Percentiles rank a stretch among this genome's conserved stretches.
phyloP scores from a whole-genome alignment of 2,888 invertebrate species.

The Mythimna lalbum region DNA sequence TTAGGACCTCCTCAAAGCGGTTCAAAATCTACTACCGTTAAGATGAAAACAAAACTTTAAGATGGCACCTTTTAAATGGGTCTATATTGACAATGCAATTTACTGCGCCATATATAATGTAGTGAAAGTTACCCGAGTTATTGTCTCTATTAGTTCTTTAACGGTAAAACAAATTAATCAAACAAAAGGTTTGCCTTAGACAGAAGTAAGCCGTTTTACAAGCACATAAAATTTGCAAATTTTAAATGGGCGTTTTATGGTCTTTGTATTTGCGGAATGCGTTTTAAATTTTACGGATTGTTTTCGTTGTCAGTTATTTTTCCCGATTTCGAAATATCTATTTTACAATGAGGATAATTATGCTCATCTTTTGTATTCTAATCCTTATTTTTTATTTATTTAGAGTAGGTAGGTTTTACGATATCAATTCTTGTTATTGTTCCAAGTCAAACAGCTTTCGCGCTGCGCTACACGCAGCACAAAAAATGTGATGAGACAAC shows the following conservation, averaged over 20 bases:
- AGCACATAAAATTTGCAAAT: conserved; percentile 84
- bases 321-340: conserved; percentile 21
- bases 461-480: not conserved
- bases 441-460: not conserved
- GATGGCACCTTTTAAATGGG: conserved; percentile 74
- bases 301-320: conserved; percentile 19
- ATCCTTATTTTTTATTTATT: conserved; percentile 21
- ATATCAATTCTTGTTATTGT: not conserved
- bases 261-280: conserved; percentile 64
- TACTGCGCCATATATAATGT: conserved; percentile 87
- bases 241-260: conserved; percentile 75
- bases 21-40: conserved; percentile 84
- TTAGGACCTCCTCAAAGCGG: conserved; percentile 79
- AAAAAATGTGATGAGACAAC: not conserved
- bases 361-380: conserved; percentile 7
- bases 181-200: conserved; percentile 79
- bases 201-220: conserved; percentile 82
- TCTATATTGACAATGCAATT: conserved; percentile 79
- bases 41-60: conserved; percentile 80
- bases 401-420: conserved; percentile 1
- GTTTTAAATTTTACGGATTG: conserved; percentile 43
- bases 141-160: conserved; percentile 80
- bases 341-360: not conserved
- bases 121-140: conserved; percentile 85
- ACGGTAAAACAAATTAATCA: conserved; percentile 86